Evolutionary conservation across 1,140 invertebrate species (phyloP).

Genomic region (Drosophila melanogaster): DNA sequence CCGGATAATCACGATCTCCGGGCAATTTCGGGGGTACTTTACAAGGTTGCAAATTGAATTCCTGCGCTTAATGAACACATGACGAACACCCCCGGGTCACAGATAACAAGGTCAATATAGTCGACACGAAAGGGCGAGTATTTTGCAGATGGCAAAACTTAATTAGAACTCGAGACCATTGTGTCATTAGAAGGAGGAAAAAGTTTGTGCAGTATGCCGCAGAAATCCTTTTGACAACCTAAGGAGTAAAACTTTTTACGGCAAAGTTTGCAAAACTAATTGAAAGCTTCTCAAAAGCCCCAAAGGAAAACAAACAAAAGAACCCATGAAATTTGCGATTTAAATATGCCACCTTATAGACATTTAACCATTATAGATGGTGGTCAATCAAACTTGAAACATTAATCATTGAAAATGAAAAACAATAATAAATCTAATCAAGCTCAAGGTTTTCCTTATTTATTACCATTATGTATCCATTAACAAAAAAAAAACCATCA

Average conservation of each 20-base stretch:
- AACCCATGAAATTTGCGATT: background rate
- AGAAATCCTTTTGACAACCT: background rate
- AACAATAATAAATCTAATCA: no score
- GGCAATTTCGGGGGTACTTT: constrained; percentile 2
- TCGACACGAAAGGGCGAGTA: background rate
- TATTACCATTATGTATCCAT: constrained; percentile 7
- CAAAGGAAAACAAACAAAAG: background rate
- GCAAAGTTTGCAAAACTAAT: background rate
- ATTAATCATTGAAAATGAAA: constrained; percentile 14
- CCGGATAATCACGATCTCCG: constrained; percentile 10
- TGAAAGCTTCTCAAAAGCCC: background rate
- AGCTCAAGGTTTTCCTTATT: constrained; percentile 2
- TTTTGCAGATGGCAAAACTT: constrained; percentile 24
- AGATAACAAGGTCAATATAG: constrained; percentile 15
- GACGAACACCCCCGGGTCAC: constrained; percentile 8
- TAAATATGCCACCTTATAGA: background rate
- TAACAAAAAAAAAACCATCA: constrained; percentile 5
- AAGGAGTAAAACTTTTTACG: background rate
- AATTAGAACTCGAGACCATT: constrained; percentile 25
- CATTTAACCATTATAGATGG: background rate
- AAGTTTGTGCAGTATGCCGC: background rate
- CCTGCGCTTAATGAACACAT: constrained; percentile 33
- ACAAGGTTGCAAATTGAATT: constrained; percentile 30
- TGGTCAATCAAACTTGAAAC: background rate
- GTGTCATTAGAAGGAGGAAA: background rate